phyloP scores from a whole-genome alignment of 1,140 invertebrate species.

The Drosophila nikananu region DNA sequence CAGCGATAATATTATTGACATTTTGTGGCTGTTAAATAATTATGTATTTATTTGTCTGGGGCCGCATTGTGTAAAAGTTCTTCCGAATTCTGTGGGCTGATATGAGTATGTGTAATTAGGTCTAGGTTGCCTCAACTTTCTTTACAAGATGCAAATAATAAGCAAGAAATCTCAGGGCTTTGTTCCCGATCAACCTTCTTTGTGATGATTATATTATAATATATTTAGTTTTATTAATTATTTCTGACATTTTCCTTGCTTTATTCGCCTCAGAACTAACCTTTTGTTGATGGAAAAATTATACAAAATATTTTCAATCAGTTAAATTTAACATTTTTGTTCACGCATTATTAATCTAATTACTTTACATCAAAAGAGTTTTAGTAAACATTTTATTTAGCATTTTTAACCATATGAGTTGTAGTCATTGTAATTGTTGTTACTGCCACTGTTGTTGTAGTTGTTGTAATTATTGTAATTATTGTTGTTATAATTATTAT shows the following conservation, averaged over 20 bases:
- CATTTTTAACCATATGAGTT: slow-evolving; percentile 60
- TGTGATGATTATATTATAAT: too few relatives aligned
- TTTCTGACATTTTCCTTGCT: slow-evolving; percentile 13
- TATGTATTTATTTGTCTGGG: slow-evolving; percentile 16
- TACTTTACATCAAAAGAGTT: neutral
- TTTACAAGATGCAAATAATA: neutral
- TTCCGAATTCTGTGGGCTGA: slow-evolving; percentile 41
- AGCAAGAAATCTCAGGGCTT: neutral
- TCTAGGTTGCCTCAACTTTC: slow-evolving; percentile 10
- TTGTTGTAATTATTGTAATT: slow-evolving; percentile 48
- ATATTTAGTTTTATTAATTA: neutral
- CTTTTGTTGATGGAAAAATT: neutral
- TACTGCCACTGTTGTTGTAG: slow-evolving; percentile 6
- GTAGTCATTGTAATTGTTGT: slow-evolving; percentile 56
- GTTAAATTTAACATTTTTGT: neutral
- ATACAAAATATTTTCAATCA: neutral
- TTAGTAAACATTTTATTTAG: slow-evolving; percentile 18
- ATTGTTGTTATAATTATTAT: slow-evolving; percentile 47
- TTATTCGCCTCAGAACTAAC: neutral
- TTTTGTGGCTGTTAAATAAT: slow-evolving; percentile 26
- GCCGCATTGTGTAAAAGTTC: slow-evolving; percentile 15
- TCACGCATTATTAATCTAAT: slow-evolving; percentile 10
- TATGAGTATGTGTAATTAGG: slow-evolving; percentile 7
- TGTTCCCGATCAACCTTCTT: neutral
- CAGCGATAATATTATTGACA: slow-evolving; percentile 26